Evolutionary conservation across 2,797 vertebrate genomes (phyloP), one percentile per base, ranked within the genome.

Genomic region (Buphagus erythrorhynchus): DNA sequence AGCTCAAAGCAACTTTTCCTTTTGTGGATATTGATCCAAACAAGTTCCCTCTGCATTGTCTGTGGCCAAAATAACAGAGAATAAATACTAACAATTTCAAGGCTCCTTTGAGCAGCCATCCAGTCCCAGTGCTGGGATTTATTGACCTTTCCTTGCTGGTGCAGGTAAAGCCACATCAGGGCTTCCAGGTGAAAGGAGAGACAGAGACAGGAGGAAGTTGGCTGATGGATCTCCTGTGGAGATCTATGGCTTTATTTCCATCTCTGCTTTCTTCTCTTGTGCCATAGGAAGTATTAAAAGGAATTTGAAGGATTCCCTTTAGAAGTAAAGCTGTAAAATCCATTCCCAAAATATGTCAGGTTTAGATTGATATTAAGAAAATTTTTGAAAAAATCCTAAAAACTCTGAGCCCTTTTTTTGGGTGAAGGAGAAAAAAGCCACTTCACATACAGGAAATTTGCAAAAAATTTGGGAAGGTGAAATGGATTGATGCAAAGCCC

Each of bases 311-410:
- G 31, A 59, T 55, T 11, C 11, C 11, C 20, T 54, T 80, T 62
- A 33, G 16, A 73, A 46, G 7, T 9, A 29, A 65, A 73, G 13
- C 18, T 73, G n/a, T 21, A 46, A 87, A 74, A 67, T 58, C 20
- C 5, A 16, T 2, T 42, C 24, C 40, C 13, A 22, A 13, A 59
- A 40, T n/a, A 6, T 3, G 2, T 5, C 17, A 36, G 4, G 8
- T 83, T 86, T 48, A 59, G 29, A 91, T 8, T 10, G 15, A 63
- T 46, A 6, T 3, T 49, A 58, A 45, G 9, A 7, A 77, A 77
- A 55, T 5, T 8, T 26, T 3, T 31, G 6, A 31, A 68, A 58
- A 58, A 62, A 42, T 24, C 22, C 8, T 46, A 31, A 29, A 6
- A 31, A 2, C 5, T 51, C 20, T 54, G 35, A 3, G 6, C 2